A percentile compares a stretch with the other conserved stretches of the same genome.
These are phyloP conservation scores for Amyelois transitella DNA, from an alignment of 1,140 invertebrate genomes.

Conservation along the genomic window DNA sequence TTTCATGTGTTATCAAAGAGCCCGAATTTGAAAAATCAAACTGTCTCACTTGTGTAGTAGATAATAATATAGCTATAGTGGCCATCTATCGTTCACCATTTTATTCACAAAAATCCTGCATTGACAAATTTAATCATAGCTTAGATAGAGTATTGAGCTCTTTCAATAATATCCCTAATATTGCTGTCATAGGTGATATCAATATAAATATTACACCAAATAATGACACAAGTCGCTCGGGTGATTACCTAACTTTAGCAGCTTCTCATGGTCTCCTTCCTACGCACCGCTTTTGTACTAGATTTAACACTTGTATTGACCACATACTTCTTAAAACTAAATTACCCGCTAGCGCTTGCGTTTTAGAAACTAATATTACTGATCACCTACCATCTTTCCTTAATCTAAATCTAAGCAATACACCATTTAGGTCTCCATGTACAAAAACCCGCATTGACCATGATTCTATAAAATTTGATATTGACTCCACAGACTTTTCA, in stretches of 20 bases:
- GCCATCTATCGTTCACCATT: not conserved
- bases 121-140: not conserved
- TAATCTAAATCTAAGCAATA: too few relatives aligned
- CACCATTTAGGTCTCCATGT: not conserved
- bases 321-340: not conserved
- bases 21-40: not conserved
- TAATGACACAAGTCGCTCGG: not conserved
- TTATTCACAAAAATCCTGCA: not conserved
- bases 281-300: not conserved
- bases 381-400: not conserved
- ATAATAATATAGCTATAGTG: not conserved
- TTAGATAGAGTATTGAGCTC: not conserved
- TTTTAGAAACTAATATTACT: not conserved
- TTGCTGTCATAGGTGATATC: not conserved
- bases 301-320: not conserved
- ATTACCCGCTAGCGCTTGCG: not conserved
- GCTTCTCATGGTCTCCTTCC: not conserved
- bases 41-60: not conserved
- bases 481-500: not conserved
- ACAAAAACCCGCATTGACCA: not conserved
- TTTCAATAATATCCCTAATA: not conserved
- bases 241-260: not conserved
- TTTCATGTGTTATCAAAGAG: not conserved
- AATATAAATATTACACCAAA: not conserved
- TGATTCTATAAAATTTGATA: not conserved